Base-by-base conservation (phyloP, 2,113 vertebrate species). In the Chionodraco myersi region DNA sequence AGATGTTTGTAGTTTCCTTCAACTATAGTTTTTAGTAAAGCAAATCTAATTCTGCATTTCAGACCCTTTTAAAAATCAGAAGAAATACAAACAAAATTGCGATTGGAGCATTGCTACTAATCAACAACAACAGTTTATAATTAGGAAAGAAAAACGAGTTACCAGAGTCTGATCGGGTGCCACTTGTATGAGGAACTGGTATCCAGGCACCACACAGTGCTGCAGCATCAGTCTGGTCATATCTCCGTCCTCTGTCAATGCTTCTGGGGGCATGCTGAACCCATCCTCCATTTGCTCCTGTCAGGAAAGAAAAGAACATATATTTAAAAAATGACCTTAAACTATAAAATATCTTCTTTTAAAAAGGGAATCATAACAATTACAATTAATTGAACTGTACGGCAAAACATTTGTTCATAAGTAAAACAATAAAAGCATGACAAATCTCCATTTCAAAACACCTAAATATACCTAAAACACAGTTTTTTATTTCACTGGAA, bases 101-200 rank as follows among this genome's bases (percentile, higher is more conserved):
- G 7, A 41, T 41, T 41, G 36, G 36, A 41, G 36, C 5, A 41
- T 41, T 6, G 5, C 36, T 41, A 41, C 36, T 7, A 41, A 41
- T 6, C 30, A 64, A 5, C 1, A 13, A 71, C 36, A 41, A 16
- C 53, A 49, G 56, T 53, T 0, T 66, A 53, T 59, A 12, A 41
- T 49, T 36, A 60, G 12, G 0, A 21, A 54, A 21, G 48, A 6
- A 49, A 3, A 70, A 73, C 3, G 1, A 61, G 8, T 87, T 92
- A 94, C 91, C 88, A 80, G 60, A 8, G 86, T 57, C 60, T 92
- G 91, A 67, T 95, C 94, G 5, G 93, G 91, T 21, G 89, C 87
- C 16, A 95, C 86, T 84, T 95, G 94, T 54, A 95, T 93, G 85
- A 95, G 91, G 80, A 94, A 92, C 85, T 94, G 93, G 80, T 94